Conservation (phyloP, 2,113 vertebrate genomes). For the Leucosticte australis region DNA sequence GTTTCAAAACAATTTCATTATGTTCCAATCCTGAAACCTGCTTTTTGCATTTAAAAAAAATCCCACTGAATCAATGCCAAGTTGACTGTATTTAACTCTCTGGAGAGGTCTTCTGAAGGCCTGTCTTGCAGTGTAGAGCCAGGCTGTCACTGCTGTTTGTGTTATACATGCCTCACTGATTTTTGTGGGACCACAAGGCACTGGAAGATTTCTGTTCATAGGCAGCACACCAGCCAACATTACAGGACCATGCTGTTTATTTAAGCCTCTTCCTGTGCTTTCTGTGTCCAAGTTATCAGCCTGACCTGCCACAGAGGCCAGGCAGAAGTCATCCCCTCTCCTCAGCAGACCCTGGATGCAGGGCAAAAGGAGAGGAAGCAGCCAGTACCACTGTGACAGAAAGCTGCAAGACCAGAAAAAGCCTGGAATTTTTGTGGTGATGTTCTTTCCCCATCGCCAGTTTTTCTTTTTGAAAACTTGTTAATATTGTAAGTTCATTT, state of each 20-base stretch:
- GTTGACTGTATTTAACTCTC: background rate
- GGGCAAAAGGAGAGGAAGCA: background rate
- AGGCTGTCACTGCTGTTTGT: background rate
- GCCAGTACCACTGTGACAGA: background rate
- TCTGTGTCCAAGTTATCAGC: background rate
- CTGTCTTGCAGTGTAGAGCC: background rate
- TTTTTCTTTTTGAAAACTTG: background rate
- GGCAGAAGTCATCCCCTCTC: background rate
- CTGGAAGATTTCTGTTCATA: background rate
- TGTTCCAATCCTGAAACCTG: background rate
- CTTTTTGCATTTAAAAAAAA: background rate
- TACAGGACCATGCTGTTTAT: background rate
- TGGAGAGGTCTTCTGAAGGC: background rate
- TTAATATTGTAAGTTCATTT: background rate
- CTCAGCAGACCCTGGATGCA: background rate
- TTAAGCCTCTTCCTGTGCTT: background rate
- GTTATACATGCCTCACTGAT: background rate
- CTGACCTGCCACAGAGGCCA: background rate
- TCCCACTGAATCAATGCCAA: background rate
- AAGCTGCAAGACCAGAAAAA: background rate
- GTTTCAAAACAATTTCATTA: background rate
- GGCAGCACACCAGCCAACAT: background rate
- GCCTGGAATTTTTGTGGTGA: background rate
- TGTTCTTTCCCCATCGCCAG: fast-evolving
- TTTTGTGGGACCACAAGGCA: background rate